A percentile compares a stretch with the other conserved stretches of the same genome.
Conservation (phyloP, 2,888 invertebrate genomes). For the Pterobdella sp. region DNA sequence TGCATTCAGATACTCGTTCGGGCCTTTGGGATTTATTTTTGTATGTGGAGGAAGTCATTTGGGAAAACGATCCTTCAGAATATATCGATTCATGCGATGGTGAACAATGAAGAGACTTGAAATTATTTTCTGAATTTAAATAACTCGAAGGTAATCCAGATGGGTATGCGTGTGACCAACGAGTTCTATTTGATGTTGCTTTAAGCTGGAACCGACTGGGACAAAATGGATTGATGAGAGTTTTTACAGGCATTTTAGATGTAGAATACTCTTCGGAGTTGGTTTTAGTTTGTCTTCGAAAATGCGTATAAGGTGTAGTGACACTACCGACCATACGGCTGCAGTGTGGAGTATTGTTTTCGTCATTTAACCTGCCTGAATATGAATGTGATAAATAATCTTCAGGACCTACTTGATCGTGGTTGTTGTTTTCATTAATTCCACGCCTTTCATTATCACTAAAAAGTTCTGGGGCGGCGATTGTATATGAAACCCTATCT, state of each 20-base stretch:
- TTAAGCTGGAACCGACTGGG: slow-evolving; percentile 94
- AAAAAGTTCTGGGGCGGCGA: slow-evolving; percentile 8
- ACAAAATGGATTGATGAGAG: slow-evolving; percentile 87
- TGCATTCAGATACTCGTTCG: slow-evolving; percentile 27
- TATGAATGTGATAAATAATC: slow-evolving; percentile 25
- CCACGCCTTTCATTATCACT: background rate
- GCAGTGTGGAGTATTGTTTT: slow-evolving; percentile 8
- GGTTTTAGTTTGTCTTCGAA: background rate
- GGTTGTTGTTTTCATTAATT: background rate
- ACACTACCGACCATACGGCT: slow-evolving; percentile 28
- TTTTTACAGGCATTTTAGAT: slow-evolving; percentile 36
- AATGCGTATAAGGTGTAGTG: slow-evolving; percentile 21
- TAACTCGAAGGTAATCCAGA: slow-evolving; percentile 34
- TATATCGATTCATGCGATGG: slow-evolving; percentile 27
- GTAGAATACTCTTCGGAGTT: background rate
- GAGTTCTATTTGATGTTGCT: slow-evolving; percentile 76
- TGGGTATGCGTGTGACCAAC: slow-evolving; percentile 98
- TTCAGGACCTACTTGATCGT: background rate
- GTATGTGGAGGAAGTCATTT: background rate
- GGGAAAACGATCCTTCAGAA: slow-evolving; percentile 14
- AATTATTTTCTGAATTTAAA: background rate
- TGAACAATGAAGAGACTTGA: background rate
- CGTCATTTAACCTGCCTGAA: slow-evolving; percentile 12
- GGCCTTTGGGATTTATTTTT: slow-evolving; percentile 6
- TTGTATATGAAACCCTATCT: slow-evolving; percentile 14